A percentile compares a stretch with the other conserved stretches of the same genome.
Conservation (phyloP, 2,113 vertebrate species). For the Propithecus coquereli region DNA sequence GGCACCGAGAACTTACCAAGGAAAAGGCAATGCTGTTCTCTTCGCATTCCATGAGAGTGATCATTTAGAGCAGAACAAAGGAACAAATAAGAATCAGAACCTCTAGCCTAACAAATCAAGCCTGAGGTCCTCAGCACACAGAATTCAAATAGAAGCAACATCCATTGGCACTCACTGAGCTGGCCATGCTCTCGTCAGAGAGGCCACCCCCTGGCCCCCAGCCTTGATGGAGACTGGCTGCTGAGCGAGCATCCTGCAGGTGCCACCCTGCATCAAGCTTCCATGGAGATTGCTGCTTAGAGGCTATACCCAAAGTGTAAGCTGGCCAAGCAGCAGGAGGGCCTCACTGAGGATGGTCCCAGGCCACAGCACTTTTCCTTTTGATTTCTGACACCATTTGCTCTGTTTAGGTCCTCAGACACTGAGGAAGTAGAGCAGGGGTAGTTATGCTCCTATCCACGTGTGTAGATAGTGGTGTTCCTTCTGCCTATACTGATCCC, state of each 20-base stretch:
- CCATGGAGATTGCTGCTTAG: neutral
- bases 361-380: neutral
- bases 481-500: neutral
- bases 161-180: neutral
- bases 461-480: neutral
- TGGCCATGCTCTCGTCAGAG: rapidly evolving
- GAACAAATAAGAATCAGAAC: neutral
- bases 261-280: too few species aligned
- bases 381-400: neutral
- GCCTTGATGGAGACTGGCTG: neutral
- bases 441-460: neutral
- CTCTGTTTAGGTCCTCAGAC: neutral
- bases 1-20: neutral
- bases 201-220: rapidly evolving
- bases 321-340: neutral
- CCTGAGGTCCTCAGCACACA: neutral
- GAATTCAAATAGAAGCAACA: neutral
- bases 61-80: neutral
- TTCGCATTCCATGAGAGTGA: neutral
- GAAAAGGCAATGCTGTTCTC: neutral
- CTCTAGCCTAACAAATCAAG: neutral
- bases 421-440: neutral
- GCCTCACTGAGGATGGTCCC: too few species aligned
- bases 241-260: neutral
- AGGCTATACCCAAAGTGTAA: neutral